Evolutionary conservation across 92 coral and sea anemone species (phyloP).

Genomic region (Hydrozoanthus gracilis): DNA sequence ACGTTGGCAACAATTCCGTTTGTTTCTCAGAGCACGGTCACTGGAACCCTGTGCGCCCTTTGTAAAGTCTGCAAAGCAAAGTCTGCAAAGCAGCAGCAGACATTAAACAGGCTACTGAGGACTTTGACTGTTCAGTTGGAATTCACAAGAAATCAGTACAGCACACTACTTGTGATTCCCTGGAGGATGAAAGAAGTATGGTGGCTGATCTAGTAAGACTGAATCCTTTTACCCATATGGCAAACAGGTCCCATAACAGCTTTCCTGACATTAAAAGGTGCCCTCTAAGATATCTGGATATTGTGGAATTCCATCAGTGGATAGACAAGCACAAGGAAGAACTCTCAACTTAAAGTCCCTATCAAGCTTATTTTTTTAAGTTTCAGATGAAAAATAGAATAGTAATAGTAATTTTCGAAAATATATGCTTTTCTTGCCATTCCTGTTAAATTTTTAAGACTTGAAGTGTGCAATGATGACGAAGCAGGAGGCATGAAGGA

Average conservation of each 20-base stretch:
- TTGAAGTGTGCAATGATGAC: too few species aligned
- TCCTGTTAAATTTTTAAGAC: too few species aligned
- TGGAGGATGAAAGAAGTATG: slow-evolving; percentile 75
- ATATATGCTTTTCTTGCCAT: too few species aligned
- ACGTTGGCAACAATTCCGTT: too few species aligned
- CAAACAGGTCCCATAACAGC: slow-evolving; percentile 57
- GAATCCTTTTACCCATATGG: slow-evolving; percentile 45
- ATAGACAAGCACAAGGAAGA: slow-evolving; percentile 57
- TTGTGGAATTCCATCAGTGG: slow-evolving; percentile 75
- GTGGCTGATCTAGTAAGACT: slow-evolving; percentile 58
- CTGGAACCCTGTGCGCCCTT: too few species aligned
- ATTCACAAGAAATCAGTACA: slow-evolving; percentile 75
- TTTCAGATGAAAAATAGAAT: too few species aligned
- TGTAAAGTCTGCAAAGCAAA: too few species aligned
- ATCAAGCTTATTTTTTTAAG: too few species aligned
- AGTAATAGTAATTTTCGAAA: too few species aligned
- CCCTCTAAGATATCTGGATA: slow-evolving; percentile 67
- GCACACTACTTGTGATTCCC: slow-evolving; percentile 68
- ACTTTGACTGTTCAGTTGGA: slow-evolving; percentile 56
- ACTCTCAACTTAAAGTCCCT: too few species aligned
- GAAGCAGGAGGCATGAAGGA: too few species aligned
- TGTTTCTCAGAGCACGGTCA: too few species aligned
- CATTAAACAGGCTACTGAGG: slow-evolving; percentile 40
- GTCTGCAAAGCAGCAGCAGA: slow-evolving; percentile 69
- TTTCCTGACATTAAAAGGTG: slow-evolving; percentile 65